Percentiles rank a stretch among this genome's conserved stretches.
phyloP scores from a whole-genome alignment of 2,888 invertebrate species.

The Napeogenes inachia region DNA sequence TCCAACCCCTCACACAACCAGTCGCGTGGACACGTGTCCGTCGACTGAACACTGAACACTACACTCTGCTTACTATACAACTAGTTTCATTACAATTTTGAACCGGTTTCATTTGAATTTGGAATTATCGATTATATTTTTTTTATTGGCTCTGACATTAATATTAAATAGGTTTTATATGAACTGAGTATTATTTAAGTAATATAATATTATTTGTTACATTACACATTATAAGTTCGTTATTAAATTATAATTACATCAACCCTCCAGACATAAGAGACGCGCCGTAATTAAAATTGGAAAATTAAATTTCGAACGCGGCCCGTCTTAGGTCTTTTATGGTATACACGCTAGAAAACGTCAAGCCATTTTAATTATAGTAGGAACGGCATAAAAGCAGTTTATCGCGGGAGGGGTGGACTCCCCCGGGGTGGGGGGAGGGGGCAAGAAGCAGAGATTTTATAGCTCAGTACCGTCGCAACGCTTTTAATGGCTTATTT shows the following conservation, averaged over 20 bases:
- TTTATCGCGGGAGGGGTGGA: slow-evolving; percentile 63
- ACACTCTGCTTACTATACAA: slow-evolving; percentile 13
- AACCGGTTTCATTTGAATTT: slow-evolving; percentile 37
- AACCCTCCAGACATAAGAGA: slow-evolving; percentile 14
- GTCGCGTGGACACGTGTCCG: slow-evolving; percentile 34
- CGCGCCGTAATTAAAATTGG: slow-evolving; percentile 31
- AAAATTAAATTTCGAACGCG: slow-evolving; percentile 36
- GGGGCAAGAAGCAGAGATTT: slow-evolving; percentile 76
- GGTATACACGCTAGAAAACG: slow-evolving; percentile 43
- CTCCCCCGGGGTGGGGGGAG: slow-evolving; percentile 39
- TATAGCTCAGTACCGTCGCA: slow-evolving; percentile 71
- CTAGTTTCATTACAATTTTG: slow-evolving; percentile 34
- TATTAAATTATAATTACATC: slow-evolving; percentile 17
- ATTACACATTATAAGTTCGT: background rate
- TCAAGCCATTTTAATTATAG: slow-evolving; percentile 73
- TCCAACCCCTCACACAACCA: slow-evolving; percentile 39
- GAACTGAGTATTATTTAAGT: background rate
- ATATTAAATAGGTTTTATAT: background rate
- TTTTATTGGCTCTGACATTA: slow-evolving; percentile 13
- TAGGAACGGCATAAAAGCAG: slow-evolving; percentile 73
- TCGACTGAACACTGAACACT: slow-evolving; percentile 29
- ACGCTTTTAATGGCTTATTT: slow-evolving; percentile 77
- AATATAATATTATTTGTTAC: background rate
- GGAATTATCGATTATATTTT: slow-evolving; percentile 32
- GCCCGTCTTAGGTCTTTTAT: slow-evolving; percentile 32